Percentiles rank a stretch among this genome's conserved stretches.
phyloP scores from a whole-genome alignment of 2,888 invertebrate species.

The Phragmatobia fuliginosa region DNA sequence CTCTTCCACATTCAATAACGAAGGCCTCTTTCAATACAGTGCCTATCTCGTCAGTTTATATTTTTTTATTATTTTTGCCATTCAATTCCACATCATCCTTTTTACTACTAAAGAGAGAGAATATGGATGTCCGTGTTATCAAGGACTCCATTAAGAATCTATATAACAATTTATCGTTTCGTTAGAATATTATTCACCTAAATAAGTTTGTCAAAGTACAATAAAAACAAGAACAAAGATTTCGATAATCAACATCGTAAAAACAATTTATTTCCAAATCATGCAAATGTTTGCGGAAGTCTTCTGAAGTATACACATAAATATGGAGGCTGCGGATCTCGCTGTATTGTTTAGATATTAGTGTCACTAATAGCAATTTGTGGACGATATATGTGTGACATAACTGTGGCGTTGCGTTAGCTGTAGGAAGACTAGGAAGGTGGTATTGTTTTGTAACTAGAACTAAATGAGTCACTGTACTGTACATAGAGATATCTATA shows the following conservation, averaged over 20 bases:
- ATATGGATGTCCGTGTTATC: not conserved
- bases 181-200: not conserved
- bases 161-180: not conserved
- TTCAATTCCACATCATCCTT: not conserved
- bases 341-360: constrained; percentile 4
- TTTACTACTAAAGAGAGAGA: not conserved
- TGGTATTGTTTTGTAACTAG: constrained; percentile 4
- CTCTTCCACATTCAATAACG: not conserved
- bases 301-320: not conserved
- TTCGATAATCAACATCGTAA: not conserved
- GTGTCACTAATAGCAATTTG: constrained; percentile 3
- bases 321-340: not conserved
- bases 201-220: not conserved
- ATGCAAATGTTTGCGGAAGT: not conserved
- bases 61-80: not conserved
- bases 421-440: constrained; percentile 8
- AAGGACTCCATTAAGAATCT: not conserved
- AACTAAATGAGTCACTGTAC: constrained; percentile 8
- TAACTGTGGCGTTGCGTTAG: not conserved
- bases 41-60: not conserved
- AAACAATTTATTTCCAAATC: not conserved
- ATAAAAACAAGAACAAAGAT: not conserved
- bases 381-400: not conserved
- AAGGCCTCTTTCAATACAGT: not conserved
- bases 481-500: not conserved